phyloP scores from a whole-genome alignment of 2,888 invertebrate genomes.

The Netelia virgata region DNA sequence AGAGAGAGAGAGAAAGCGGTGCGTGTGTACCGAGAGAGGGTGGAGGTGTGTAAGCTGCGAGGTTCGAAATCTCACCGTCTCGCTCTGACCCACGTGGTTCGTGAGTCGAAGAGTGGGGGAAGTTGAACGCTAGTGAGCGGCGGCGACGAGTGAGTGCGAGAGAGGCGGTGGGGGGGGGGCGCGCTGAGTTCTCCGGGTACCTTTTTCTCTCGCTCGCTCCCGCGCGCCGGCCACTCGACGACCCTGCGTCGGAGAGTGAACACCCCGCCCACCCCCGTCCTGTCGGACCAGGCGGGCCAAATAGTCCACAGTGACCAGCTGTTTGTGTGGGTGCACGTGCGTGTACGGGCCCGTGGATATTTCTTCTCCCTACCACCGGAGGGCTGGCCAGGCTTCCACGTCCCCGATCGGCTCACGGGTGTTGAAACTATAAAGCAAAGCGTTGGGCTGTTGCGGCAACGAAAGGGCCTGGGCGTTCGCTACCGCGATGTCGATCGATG shows the following conservation, averaged over 20 bases:
- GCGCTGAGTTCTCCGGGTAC: conserved; percentile 2
- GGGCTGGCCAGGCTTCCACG: background rate
- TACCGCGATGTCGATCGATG: too few species aligned
- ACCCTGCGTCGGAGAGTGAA: background rate
- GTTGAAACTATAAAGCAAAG: background rate
- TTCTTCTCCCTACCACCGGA: background rate
- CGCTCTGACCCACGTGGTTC: conserved; percentile 26
- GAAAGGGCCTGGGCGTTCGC: too few species aligned
- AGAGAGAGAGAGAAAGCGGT: conserved; percentile 56
- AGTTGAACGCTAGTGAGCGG: too few species aligned
- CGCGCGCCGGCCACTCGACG: background rate
- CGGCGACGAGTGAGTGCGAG: too few species aligned
- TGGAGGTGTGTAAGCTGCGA: conserved; percentile 42
- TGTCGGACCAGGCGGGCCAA: background rate
- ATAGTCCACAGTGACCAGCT: conserved; percentile 1
- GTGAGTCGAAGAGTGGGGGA: too few species aligned
- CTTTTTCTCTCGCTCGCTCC: conserved; percentile 25
- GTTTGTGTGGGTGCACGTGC: conserved; percentile 28
- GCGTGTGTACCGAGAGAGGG: conserved; percentile 53
- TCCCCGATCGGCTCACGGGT: background rate
- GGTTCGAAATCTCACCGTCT: conserved; percentile 23
- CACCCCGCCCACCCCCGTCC: background rate
- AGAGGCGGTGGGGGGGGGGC: background rate
- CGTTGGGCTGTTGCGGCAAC: too few species aligned
- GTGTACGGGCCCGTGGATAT: background rate